Evolutionary conservation across 2,113 vertebrate genomes (phyloP).

Genomic region (Silurus asotus): DNA sequence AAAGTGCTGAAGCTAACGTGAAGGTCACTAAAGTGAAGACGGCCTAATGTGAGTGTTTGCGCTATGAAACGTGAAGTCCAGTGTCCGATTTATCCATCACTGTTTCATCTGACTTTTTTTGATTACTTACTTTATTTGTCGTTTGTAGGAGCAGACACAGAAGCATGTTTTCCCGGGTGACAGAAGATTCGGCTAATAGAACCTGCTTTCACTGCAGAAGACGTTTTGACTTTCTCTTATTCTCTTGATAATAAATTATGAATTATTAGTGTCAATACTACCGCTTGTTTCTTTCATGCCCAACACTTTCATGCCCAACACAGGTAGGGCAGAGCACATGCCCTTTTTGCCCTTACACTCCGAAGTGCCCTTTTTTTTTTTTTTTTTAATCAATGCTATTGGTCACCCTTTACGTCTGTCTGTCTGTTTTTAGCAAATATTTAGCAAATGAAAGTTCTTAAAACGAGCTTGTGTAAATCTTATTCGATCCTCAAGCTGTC

Average conservation of each 20-base stretch:
- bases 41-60: conserved; percentile 69
- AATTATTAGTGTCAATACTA: background rate
- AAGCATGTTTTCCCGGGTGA: background rate
- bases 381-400: too few relatives aligned
- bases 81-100: background rate
- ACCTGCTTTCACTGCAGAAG: background rate
- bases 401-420: too few relatives aligned
- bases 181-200: background rate
- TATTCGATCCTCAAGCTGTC: too few relatives aligned
- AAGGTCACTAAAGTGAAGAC: conserved; percentile 80
- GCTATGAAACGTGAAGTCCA: background rate
- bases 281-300: background rate
- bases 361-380: too few relatives aligned
- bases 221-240: background rate
- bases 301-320: too few relatives aligned
- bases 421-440: too few relatives aligned
- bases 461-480: too few relatives aligned
- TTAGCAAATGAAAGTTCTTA: too few relatives aligned
- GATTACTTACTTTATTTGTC: background rate
- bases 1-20: conserved; percentile 73
- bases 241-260: conserved; percentile 53
- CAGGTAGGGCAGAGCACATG: too few relatives aligned
- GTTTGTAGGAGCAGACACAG: conserved; percentile 11
- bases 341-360: too few relatives aligned
- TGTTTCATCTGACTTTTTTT: background rate